Percentiles rank a stretch among this genome's conserved stretches.
These are phyloP conservation scores for Oreochromis mossambicus DNA, from an alignment of 2,797 vertebrate genomes.

Conservation along the genomic window DNA sequence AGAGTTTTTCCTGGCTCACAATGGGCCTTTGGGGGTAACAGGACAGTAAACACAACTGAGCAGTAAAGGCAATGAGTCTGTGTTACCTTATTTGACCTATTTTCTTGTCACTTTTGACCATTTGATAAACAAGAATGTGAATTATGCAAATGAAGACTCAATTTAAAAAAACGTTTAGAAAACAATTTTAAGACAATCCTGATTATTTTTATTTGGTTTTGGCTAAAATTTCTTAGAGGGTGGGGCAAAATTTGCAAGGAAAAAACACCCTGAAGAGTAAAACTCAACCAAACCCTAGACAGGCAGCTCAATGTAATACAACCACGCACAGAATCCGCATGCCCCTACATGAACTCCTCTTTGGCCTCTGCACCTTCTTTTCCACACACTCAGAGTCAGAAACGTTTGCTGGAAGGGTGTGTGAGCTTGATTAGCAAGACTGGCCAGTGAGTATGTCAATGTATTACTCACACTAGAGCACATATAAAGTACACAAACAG, in stretches of 20 bases:
- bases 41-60: not conserved
- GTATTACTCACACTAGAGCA: slow-evolving; percentile 15
- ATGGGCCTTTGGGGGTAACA: not conserved
- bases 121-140: not conserved
- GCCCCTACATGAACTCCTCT: slow-evolving; percentile 37
- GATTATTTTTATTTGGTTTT: not conserved
- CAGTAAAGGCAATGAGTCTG: not conserved
- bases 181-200: not conserved
- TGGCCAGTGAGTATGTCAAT: slow-evolving; percentile 8
- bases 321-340: slow-evolving; percentile 35
- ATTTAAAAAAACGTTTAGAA: not conserved
- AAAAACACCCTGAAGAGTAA: not conserved
- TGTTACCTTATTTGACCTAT: not conserved
- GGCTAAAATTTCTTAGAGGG: not conserved
- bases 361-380: slow-evolving; percentile 28
- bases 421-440: slow-evolving; percentile 62
- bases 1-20: not conserved
- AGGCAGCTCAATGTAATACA: not conserved
- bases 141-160: not conserved
- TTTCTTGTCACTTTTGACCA: not conserved
- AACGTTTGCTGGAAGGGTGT: slow-evolving; percentile 52
- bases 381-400: not conserved
- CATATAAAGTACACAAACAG: not conserved
- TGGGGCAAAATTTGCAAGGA: not conserved
- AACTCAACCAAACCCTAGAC: not conserved